Base-by-base conservation (phyloP, 1,140 invertebrate species). In the Atta colombica region DNA sequence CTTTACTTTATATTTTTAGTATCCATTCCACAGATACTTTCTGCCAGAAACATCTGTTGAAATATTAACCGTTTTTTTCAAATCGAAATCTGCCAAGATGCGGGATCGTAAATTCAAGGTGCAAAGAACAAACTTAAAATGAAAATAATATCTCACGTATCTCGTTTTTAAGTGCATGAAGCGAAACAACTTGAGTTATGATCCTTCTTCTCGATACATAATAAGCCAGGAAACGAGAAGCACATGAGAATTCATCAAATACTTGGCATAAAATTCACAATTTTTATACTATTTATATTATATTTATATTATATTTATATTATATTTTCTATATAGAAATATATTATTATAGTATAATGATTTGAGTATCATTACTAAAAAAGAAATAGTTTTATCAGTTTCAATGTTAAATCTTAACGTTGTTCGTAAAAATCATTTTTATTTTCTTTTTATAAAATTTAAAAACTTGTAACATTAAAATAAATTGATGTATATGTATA, bases 81-180 rank as follows among this genome's bases (percentile, higher is more conserved):
- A 75, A 84, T 84, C 80, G 39, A 84, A 75, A 58, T 49, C 69
- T 49, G 68, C 69, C 61, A 66, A 77, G 60, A 85, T 78, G 49
- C 60, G 25, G 16, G 74, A 49, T 78, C 60, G 31, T 77, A 77
- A 85, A 85, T 78, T 78, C 74, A 69, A 53, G 74, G 21, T 63
- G 69, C 45, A 84, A 45, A 66, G 60, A 66, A 78, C 21, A 78
- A 78, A 66, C 69, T 49, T 61, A 51, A 84, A 84, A 84, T 84
- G 80, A 75, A 84, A 84, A 75, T 71, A 84, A 84, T 75, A 74
- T 14, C 55, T 84, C 80, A 63, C 80, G 69, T 84, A 75, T 49
- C 58, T 60, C 55, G 80, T 74, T 84, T 84, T 84, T 84, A 84
- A 84, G 80, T 35, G 55, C 58, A 49, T 49, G 39, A 75, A 31